Conservation (phyloP, 2,888 invertebrate genomes). For the Tenthredo amoena region DNA sequence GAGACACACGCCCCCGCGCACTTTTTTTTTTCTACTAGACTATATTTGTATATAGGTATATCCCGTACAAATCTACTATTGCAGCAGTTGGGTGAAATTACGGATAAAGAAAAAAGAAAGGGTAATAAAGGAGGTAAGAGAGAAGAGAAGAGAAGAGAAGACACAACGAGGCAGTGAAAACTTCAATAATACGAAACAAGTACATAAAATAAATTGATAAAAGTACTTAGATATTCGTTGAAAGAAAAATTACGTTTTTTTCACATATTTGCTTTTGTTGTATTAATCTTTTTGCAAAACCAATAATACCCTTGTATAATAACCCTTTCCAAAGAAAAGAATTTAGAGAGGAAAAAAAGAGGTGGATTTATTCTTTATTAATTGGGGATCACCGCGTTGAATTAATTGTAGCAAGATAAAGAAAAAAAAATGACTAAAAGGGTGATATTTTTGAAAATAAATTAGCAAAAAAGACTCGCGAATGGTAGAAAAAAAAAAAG, state of each 20-base stretch:
- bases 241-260: too few species aligned
- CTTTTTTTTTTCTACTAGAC: not conserved
- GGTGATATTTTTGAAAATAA: not conserved
- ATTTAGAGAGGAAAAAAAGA: too few species aligned
- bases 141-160: not conserved
- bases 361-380: too few species aligned
- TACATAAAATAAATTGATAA: not conserved
- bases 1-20: not conserved
- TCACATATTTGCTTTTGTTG: too few species aligned
- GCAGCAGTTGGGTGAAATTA: not conserved
- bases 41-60: not conserved
- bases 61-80: not conserved
- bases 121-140: not conserved
- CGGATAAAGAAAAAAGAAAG: not conserved
- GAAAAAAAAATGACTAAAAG: too few species aligned
- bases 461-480: not conserved
- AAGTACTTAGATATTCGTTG: too few species aligned
- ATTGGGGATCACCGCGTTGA: not conserved
- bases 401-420: not conserved
- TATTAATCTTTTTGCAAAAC: too few species aligned
- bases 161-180: not conserved
- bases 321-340: too few species aligned
- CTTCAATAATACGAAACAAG: not conserved
- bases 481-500: not conserved
- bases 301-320: too few species aligned